Percentiles rank a stretch among this genome's conserved stretches.
These are phyloP conservation scores for Halictus rubicundus DNA, from an alignment of 1,140 invertebrate species.

Conservation along the genomic window DNA sequence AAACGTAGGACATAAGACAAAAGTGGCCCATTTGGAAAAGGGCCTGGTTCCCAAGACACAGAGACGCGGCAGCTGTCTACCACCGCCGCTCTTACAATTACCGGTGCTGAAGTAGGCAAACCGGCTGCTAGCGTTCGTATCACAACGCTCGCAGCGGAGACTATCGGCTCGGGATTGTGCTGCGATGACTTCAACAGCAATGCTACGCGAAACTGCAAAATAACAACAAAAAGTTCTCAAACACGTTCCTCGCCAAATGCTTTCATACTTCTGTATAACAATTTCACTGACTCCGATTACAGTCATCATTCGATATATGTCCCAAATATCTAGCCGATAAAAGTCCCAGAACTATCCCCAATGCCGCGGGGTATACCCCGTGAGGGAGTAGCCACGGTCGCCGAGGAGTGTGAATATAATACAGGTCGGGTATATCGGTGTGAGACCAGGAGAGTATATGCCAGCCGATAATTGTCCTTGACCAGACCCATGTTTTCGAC, in stretches of 20 bases:
- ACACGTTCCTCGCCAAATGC: background rate
- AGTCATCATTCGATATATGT: too few species aligned
- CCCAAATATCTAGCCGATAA: too few species aligned
- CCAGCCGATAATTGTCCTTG: too few species aligned
- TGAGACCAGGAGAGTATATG: too few species aligned
- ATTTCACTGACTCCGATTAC: too few species aligned
- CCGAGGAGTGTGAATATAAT: too few species aligned
- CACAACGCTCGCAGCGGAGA: slow-evolving; percentile 89
- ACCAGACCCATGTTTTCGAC: too few species aligned
- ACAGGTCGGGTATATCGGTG: too few species aligned
- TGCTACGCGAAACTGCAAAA: slow-evolving; percentile 90
- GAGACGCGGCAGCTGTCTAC: slow-evolving; percentile 91
- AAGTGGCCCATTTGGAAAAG: slow-evolving; percentile 92
- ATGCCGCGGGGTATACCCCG: too few species aligned
- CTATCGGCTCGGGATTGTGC: slow-evolving; percentile 86
- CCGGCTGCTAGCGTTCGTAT: slow-evolving; percentile 90
- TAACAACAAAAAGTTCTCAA: background rate
- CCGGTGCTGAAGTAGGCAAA: slow-evolving; percentile 86
- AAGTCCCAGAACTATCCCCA: too few species aligned
- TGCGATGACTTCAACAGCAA: slow-evolving; percentile 84
- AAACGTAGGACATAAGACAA: slow-evolving; percentile 90
- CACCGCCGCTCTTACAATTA: slow-evolving; percentile 87
- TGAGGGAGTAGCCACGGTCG: too few species aligned
- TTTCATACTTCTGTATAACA: too few species aligned
- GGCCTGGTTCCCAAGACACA: slow-evolving; percentile 92